These are phyloP conservation scores for Alouatta palliata DNA, from an alignment of 2,113 vertebrate species.

Conservation along the genomic window DNA sequence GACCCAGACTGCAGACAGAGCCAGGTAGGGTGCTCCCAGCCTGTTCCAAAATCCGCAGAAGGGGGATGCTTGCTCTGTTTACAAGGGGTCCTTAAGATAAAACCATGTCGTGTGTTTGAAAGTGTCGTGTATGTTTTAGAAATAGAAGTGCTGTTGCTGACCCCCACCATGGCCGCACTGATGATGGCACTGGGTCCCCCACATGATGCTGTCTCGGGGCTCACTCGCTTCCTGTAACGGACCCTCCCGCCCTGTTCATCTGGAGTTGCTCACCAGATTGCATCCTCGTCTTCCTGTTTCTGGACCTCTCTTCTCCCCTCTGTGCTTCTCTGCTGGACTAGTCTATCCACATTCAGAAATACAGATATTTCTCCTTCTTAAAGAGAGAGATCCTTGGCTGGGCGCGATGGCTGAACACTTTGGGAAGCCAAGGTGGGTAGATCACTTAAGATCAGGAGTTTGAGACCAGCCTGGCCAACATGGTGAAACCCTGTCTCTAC, in stretches of 20 bases:
- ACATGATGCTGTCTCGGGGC: neutral
- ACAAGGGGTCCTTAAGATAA: neutral
- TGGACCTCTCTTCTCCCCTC: neutral
- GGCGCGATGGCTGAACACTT: no score
- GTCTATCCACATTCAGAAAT: neutral
- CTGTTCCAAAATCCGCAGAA: neutral
- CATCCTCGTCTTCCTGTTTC: neutral
- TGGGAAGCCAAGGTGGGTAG: no score
- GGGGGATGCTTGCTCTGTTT: neutral
- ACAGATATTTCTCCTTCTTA: neutral
- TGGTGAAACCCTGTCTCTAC: no score
- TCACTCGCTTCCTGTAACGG: neutral
- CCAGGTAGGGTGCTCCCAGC: neutral
- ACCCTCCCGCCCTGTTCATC: neutral
- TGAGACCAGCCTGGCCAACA: no score
- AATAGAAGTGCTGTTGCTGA: neutral
- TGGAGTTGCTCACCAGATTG: neutral
- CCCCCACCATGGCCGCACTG: fast-evolving
- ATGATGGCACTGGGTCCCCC: no score
- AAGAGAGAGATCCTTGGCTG: neutral
- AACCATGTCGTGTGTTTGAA: neutral
- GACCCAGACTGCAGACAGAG: fast-evolving
- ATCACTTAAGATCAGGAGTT: no score
- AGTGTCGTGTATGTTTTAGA: neutral
- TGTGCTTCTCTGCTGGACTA: neutral